Conservation (phyloP, 2,888 invertebrate genomes). For the Odontocolon sp. region DNA sequence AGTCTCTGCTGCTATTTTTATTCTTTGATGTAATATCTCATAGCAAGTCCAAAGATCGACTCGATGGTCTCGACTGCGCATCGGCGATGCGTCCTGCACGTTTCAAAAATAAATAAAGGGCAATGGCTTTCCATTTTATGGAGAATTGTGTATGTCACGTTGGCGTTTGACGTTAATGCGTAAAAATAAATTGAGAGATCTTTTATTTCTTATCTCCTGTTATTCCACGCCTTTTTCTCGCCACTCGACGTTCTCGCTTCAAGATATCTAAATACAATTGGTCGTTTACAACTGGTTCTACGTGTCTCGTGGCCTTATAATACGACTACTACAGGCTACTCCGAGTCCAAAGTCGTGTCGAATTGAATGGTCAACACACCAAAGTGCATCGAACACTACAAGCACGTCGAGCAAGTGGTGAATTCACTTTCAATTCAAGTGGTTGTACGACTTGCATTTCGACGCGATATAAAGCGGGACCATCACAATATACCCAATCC, state of each 20-base stretch:
- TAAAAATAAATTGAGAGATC: constrained; percentile 27
- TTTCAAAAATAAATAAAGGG: background rate
- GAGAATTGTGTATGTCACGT: background rate
- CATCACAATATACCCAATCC: background rate
- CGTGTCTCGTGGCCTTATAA: constrained; percentile 13
- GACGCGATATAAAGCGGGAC: background rate
- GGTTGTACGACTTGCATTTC: background rate
- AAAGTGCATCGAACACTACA: constrained; percentile 1
- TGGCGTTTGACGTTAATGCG: background rate
- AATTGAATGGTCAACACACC: background rate
- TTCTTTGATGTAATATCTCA: background rate
- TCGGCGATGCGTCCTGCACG: background rate
- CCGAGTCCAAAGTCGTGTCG: background rate
- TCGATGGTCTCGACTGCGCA: background rate
- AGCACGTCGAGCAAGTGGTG: constrained; percentile 1
- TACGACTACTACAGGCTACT: background rate
- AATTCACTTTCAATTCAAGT: background rate
- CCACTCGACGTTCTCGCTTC: background rate
- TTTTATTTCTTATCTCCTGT: background rate
- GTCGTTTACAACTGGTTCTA: constrained; percentile 63
- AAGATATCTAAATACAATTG: constrained; percentile 66
- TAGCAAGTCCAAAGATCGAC: background rate
- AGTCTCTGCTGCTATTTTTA: constrained; percentile 9
- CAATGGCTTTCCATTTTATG: background rate
- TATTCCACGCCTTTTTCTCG: background rate